A percentile compares a stretch with the other conserved stretches of the same genome.
Evolutionary conservation across 1,140 invertebrate species (phyloP).

Genomic region (Heliconius congener): DNA sequence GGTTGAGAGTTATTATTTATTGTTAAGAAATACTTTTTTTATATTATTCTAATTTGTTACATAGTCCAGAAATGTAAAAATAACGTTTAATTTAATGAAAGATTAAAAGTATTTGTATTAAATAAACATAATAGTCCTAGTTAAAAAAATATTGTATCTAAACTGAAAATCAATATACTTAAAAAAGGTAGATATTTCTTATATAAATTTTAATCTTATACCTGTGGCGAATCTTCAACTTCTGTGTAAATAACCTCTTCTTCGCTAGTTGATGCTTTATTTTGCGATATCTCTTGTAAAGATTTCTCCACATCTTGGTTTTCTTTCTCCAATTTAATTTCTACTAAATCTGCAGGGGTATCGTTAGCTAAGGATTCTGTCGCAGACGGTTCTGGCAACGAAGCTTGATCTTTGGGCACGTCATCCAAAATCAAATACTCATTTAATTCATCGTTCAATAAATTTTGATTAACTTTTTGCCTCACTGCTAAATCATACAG

Average conservation of each 20-base stretch:
- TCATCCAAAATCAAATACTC: slow-evolving; percentile 71
- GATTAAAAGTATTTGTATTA: neutral
- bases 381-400: slow-evolving; percentile 57
- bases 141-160: no score
- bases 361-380: slow-evolving; percentile 51
- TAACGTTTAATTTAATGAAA: neutral
- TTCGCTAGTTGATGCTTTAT: slow-evolving; percentile 86
- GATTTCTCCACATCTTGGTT: neutral
- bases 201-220: slow-evolving; percentile 37
- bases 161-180: no score
- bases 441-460: slow-evolving; percentile 55
- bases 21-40: no score
- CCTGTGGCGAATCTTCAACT: slow-evolving; percentile 79
- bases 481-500: slow-evolving; percentile 45
- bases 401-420: slow-evolving; percentile 55
- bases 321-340: slow-evolving; percentile 23
- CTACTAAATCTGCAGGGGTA: slow-evolving; percentile 21
- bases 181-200: neutral
- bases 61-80: neutral
- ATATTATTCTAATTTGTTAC: no score
- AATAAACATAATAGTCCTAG: no score
- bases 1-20: neutral
- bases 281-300: slow-evolving; percentile 53
- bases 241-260: slow-evolving; percentile 87
- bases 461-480: slow-evolving; percentile 44